Percentiles rank a stretch among this genome's conserved stretches.
Evolutionary conservation across 2,113 vertebrate species (phyloP).

Genomic region (Atractosteus spatula): DNA sequence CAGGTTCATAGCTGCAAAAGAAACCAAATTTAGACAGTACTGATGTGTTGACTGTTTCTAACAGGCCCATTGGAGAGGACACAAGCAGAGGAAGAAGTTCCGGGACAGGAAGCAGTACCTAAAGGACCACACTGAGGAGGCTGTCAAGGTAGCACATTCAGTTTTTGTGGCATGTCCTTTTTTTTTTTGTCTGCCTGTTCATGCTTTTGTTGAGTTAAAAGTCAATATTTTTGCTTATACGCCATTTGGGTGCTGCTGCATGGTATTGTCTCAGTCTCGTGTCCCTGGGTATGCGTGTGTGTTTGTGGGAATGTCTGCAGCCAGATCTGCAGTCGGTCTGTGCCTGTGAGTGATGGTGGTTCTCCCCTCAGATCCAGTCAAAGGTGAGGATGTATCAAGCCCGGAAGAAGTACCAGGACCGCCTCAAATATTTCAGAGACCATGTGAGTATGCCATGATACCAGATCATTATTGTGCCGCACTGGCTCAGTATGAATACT

Average conservation of each 20-base stretch:
- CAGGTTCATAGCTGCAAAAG: too few relatives aligned
- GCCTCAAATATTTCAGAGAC: constrained; percentile 87
- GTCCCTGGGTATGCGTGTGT: too few relatives aligned
- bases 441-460: constrained; percentile 69
- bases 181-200: background rate
- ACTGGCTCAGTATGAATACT: too few relatives aligned
- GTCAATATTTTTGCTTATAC: background rate
- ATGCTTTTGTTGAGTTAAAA: background rate
- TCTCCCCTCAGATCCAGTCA: constrained; percentile 79
- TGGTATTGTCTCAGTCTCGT: too few relatives aligned
- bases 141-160: constrained; percentile 76
- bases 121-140: constrained; percentile 75
- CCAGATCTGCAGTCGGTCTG: too few relatives aligned
- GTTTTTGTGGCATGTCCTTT: too few relatives aligned
- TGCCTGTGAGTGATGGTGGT: background rate
- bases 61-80: constrained; percentile 90
- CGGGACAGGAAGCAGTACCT: constrained; percentile 76
- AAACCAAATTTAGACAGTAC: too few relatives aligned
- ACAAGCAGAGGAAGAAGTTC: constrained; percentile 84
- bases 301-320: too few relatives aligned
- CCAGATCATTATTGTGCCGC: too few relatives aligned
- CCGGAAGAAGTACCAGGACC: constrained; percentile 85
- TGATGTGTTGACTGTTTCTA: too few relatives aligned
- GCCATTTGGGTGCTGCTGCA: too few relatives aligned
- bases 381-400: constrained; percentile 92